These are phyloP conservation scores for Sebastes ruberrimus DNA, from an alignment of 2,797 vertebrate genomes.

Conservation along the genomic window DNA sequence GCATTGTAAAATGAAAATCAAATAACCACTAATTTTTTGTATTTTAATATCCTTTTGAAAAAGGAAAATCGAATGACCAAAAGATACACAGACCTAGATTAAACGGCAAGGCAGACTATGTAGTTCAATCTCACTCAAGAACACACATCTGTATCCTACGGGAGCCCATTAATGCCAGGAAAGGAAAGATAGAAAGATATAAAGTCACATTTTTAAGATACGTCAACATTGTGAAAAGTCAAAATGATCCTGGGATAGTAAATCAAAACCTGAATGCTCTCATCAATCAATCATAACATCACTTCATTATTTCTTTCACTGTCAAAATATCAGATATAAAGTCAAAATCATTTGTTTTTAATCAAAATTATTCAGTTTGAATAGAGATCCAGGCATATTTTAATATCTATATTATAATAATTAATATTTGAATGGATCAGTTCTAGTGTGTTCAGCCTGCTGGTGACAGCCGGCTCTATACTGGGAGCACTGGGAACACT, in stretches of 20 bases:
- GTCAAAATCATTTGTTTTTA: not conserved
- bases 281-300: not conserved
- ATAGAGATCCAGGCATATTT: not conserved
- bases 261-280: not conserved
- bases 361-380: not conserved
- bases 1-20: no score
- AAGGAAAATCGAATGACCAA: no score
- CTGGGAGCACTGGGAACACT: no score
- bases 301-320: not conserved
- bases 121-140: not conserved
- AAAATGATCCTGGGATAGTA: not conserved
- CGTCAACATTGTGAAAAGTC: not conserved
- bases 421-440: not conserved
- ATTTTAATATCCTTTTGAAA: no score
- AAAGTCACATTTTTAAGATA: not conserved
- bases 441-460: not conserved
- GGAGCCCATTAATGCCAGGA: not conserved
- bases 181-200: not conserved
- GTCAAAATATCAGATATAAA: not conserved
- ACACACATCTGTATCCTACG: not conserved
- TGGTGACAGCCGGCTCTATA: no score
- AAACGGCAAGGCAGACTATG: no score
- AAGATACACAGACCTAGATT: no score
- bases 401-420: no score
- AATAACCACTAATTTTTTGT: no score